Evolutionary conservation across 2,113 vertebrate genomes (phyloP), one percentile per base, ranked within the genome.

Genomic region (Cercopithecus mona): DNA sequence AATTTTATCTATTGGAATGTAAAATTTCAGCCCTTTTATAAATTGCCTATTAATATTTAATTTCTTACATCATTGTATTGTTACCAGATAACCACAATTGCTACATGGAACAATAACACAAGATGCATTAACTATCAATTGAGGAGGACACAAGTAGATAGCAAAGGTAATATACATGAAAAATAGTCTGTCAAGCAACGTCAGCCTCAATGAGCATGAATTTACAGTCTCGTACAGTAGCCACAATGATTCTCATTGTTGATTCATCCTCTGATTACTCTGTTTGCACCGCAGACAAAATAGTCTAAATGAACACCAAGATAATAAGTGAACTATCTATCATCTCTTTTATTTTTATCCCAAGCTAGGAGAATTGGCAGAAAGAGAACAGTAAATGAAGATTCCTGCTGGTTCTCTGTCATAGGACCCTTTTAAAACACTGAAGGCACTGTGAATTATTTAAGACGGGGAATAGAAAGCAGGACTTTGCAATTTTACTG

Each of bases 31-130:
- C 25, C 57, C 59, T 95, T 96, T 98, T 73, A 96, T 85, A 95
- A 98, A 94, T 82, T 94, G 80, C 17, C 52, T 96, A 61, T 97
- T 94, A 98, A 88, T 95, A 96, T 95, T 98, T 97, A 97, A 97
- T 97, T 96, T 96, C 92, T 97, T 95, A 82, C 96, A 97, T 96
- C 96, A 97, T 75, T 18, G 12, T 88, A 93, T 89, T 94, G 79
- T 96, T 95, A 97, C 66, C 6, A 32, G 96, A 96, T 96, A 98
- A 86, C 87, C 45, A 48, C 80, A 86, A 57, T 78, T 94, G 88
- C 72, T 81, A 45, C 50, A 91, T 32, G 78, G 23, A 75, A 98
- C 89, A 93, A 89, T 95, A 98, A 94, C 32, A 90, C 86, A 90
- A 97, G 95, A 91, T 43, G 52, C 92, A 88, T 89, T 48, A 87